These are phyloP conservation scores for Philereme transversata DNA, from an alignment of 2,888 invertebrate genomes.

Conservation along the genomic window DNA sequence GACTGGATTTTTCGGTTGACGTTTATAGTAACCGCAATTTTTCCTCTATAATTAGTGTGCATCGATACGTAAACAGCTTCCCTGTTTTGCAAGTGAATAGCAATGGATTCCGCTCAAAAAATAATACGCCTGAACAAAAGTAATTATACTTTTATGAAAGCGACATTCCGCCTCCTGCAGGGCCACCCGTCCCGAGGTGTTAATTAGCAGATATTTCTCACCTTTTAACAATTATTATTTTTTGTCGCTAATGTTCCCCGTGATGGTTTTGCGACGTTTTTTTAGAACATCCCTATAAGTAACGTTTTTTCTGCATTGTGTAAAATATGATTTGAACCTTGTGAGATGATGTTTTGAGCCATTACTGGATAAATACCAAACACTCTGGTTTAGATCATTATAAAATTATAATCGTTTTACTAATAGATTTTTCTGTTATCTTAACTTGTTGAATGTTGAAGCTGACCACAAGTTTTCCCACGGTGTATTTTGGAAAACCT, in stretches of 20 bases:
- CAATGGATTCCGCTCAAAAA: slow-evolving; percentile 61
- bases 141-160: slow-evolving; percentile 74
- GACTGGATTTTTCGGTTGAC: slow-evolving; percentile 64
- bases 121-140: slow-evolving; percentile 73
- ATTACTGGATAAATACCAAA: neutral
- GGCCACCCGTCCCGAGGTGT: slow-evolving; percentile 57
- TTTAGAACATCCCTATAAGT: slow-evolving; percentile 45
- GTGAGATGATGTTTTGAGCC: slow-evolving; percentile 1
- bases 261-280: slow-evolving; percentile 44
- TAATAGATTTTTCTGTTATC: slow-evolving; percentile 16
- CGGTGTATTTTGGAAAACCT: slow-evolving; percentile 23
- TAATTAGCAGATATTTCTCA: slow-evolving; percentile 81
- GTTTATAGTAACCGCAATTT: slow-evolving; percentile 53
- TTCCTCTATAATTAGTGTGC: slow-evolving; percentile 68
- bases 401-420: neutral
- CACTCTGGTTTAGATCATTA: neutral
- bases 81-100: slow-evolving; percentile 71
- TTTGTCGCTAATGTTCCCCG: slow-evolving; percentile 49
- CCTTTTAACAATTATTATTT: slow-evolving; percentile 69
- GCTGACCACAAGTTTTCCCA: slow-evolving; percentile 21
- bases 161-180: slow-evolving; percentile 60
- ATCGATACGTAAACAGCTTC: slow-evolving; percentile 69
- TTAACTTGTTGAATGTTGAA: slow-evolving; percentile 11
- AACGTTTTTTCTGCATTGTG: slow-evolving; percentile 32
- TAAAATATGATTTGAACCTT: slow-evolving; percentile 28